These are phyloP conservation scores for Sinella curviseta DNA, from an alignment of 1,140 invertebrate species.

Conservation along the genomic window DNA sequence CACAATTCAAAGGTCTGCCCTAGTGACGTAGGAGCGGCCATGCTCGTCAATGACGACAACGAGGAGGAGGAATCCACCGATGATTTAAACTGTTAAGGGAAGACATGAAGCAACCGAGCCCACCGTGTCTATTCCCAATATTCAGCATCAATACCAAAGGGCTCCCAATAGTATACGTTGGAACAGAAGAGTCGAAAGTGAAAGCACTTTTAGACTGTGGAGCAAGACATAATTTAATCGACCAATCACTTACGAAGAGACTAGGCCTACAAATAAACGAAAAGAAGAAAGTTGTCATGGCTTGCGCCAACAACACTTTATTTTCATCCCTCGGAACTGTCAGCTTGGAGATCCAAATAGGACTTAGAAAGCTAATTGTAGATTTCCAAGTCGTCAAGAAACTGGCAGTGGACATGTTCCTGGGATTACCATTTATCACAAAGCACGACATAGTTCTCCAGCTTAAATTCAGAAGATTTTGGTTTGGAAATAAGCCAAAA, in stretches of 20 bases:
- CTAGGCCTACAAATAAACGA: not conserved
- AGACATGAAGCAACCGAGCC: not conserved
- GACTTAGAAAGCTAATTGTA: not conserved
- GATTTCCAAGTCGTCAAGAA: not conserved
- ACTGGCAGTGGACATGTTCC: not conserved
- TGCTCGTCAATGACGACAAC: not conserved
- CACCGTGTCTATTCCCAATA: not conserved
- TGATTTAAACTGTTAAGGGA: not conserved
- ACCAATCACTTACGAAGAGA: not conserved
- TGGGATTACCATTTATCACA: not conserved
- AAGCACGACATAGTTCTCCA: not conserved
- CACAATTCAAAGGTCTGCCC: not conserved
- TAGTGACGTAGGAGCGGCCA: not conserved
- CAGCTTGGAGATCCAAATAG: not conserved
- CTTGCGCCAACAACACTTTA: not conserved
- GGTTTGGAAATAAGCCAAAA: not conserved
- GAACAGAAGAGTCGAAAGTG: not conserved
- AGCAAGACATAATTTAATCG: not conserved
- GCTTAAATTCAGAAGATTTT: not conserved
- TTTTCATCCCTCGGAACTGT: not conserved
- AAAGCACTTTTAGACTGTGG: not conserved
- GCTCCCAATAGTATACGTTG: not conserved
- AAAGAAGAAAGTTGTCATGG: too few species aligned
- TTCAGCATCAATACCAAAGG: not conserved
- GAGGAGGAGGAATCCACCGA: not conserved